Evolutionary conservation across 1,140 invertebrate genomes (phyloP).

Genomic region (Dolichoris vasculosae): DNA sequence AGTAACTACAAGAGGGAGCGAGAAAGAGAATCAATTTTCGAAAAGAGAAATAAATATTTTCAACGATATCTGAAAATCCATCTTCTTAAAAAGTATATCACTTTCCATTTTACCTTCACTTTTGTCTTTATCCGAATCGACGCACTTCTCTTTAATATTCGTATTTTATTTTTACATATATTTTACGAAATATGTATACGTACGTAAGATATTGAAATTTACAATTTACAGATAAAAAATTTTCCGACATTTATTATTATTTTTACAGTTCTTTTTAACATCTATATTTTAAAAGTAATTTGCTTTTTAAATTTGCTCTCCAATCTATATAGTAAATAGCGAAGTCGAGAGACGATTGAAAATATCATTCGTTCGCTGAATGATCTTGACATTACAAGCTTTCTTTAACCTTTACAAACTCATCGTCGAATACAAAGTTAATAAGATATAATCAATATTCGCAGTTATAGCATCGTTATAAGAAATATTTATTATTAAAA

Average conservation of each 20-base stretch:
- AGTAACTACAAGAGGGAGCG: too few relatives aligned
- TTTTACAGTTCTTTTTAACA: neutral
- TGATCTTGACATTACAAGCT: neutral
- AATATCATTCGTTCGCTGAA: neutral
- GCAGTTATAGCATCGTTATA: neutral
- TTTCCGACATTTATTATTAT: too few relatives aligned
- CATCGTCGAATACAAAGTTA: neutral
- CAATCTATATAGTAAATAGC: neutral
- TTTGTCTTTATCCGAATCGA: neutral
- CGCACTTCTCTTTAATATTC: neutral
- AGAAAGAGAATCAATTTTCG: neutral
- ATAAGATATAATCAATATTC: neutral
- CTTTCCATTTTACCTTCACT: neutral
- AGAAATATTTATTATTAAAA: constrained; percentile 6
- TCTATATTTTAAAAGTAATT: neutral
- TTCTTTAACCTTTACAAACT: neutral
- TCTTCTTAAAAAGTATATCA: neutral
- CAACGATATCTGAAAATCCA: neutral
- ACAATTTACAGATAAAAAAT: too few relatives aligned
- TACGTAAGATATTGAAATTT: neutral
- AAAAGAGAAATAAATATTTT: neutral
- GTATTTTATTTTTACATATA: neutral
- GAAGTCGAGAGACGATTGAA: neutral
- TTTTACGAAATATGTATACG: too few relatives aligned
- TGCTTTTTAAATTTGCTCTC: neutral